A percentile compares a stretch with the other conserved stretches of the same genome.
These are phyloP conservation scores for Burhinus bistriatus DNA, from an alignment of 2,113 vertebrate species.

Conservation along the genomic window DNA sequence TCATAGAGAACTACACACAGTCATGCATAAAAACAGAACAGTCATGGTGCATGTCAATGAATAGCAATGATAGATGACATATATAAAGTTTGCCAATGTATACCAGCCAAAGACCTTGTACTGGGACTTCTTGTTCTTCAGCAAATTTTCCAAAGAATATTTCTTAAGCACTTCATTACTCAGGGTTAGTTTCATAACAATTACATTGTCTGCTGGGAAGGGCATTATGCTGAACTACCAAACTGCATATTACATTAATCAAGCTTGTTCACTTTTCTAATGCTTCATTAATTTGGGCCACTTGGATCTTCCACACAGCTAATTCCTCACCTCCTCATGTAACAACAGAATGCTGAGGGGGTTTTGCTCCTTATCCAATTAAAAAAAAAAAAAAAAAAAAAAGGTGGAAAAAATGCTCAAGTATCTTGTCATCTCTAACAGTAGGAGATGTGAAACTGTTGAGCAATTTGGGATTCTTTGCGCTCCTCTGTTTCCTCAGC, in stretches of 20 bases:
- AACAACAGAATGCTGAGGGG: background rate
- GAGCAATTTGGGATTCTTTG: background rate
- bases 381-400: background rate
- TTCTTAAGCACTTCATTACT: background rate
- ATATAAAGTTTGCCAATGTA: background rate
- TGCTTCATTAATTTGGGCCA: background rate
- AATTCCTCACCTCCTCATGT: background rate
- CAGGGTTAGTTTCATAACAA: background rate
- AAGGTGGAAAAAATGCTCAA: background rate
- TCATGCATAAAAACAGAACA: background rate
- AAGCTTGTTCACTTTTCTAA: background rate
- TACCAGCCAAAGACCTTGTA: background rate
- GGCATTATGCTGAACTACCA: background rate
- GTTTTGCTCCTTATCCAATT: background rate
- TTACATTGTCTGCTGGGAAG: background rate
- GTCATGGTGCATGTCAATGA: fast-evolving
- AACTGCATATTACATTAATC: background rate
- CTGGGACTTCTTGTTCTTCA: background rate
- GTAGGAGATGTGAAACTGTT: background rate
- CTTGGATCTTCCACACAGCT: background rate
- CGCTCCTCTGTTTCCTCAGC: background rate
- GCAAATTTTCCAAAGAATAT: background rate
- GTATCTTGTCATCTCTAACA: background rate
- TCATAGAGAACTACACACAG: background rate
- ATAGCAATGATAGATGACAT: background rate